A percentile compares a stretch with the other conserved stretches of the same genome.
These are phyloP conservation scores for Smutsia temminckii DNA, from an alignment of 2,797 vertebrate genomes.

Conservation along the genomic window DNA sequence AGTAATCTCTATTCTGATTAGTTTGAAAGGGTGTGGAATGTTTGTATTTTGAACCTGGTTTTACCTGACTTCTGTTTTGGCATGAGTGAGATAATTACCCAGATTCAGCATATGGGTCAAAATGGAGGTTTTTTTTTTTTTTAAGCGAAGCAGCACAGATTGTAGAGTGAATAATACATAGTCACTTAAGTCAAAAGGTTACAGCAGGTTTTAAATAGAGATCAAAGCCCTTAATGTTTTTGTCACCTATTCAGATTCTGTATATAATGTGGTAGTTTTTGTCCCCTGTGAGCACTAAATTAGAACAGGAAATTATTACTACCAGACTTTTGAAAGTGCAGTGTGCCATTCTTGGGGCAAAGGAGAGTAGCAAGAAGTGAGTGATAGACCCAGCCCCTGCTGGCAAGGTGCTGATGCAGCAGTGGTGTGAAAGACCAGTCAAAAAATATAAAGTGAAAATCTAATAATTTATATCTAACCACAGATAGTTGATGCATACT, in stretches of 20 bases:
- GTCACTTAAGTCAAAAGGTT: constrained; percentile 28
- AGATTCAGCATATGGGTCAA: neutral
- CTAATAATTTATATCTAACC: neutral
- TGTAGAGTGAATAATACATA: neutral
- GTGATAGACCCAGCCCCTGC: neutral
- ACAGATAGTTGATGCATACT: neutral
- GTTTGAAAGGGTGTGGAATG: neutral
- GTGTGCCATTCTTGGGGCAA: neutral
- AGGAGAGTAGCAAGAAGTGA: neutral
- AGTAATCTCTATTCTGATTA: neutral
- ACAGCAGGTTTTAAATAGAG: constrained; percentile 39
- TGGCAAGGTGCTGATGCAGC: neutral
- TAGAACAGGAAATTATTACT: constrained; percentile 28
- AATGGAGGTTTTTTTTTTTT: neutral
- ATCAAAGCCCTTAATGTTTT: constrained; percentile 35
- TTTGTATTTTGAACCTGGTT: neutral
- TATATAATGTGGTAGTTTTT: constrained; percentile 23
- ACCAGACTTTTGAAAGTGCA: neutral
- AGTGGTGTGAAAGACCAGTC: neutral
- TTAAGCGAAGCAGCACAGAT: neutral
- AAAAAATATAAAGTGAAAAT: neutral
- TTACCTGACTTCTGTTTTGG: neutral
- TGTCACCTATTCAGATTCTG: neutral
- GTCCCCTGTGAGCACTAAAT: neutral
- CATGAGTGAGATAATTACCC: neutral